Evolutionary conservation across 2,113 vertebrate genomes (phyloP).

Genomic region (Tyto alba): DNA sequence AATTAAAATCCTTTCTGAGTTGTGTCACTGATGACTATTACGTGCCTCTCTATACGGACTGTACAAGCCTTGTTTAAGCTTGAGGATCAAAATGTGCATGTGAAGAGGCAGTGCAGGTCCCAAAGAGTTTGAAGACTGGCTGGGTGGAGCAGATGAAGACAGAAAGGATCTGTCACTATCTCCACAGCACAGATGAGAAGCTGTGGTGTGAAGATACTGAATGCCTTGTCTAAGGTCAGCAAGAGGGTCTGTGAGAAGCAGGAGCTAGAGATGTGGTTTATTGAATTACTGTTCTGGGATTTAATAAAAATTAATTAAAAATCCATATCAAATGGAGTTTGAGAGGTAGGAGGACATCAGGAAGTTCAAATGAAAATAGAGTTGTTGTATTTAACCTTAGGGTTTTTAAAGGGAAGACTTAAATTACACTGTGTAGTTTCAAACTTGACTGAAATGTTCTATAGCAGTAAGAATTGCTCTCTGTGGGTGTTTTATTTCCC

Average conservation of each 20-base stretch:
- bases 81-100: background rate
- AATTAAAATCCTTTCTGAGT: constrained; percentile 40
- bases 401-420: background rate
- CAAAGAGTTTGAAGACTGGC: background rate
- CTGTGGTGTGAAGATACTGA: background rate
- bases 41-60: background rate
- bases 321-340: background rate
- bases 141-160: background rate
- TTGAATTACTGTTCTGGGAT: background rate
- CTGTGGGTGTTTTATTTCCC: background rate
- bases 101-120: background rate
- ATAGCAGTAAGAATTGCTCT: background rate
- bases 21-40: constrained; percentile 19
- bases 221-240: background rate
- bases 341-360: background rate
- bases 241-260: background rate
- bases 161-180: background rate
- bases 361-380: background rate
- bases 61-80: background rate
- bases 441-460: background rate
- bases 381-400: background rate
- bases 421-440: background rate
- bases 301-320: background rate
- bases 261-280: background rate
- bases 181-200: background rate